phyloP scores from a whole-genome alignment of 2,113 vertebrate species.

The Lagopus muta region DNA sequence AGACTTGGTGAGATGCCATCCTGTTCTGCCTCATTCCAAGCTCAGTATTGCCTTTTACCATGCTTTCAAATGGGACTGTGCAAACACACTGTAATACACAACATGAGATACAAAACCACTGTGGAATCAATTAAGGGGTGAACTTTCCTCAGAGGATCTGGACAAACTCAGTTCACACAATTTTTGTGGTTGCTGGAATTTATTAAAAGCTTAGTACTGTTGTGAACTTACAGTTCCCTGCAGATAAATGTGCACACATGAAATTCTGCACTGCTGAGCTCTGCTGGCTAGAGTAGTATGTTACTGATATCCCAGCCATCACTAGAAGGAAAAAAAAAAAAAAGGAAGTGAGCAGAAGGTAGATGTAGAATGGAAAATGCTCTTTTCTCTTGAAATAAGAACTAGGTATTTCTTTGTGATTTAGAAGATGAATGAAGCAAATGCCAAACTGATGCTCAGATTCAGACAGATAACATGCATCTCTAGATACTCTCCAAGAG shows the following conservation, averaged over 20 bases:
- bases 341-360: accelerated
- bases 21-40: neutral
- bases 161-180: neutral
- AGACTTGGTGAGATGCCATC: neutral
- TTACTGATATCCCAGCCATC: neutral
- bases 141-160: neutral
- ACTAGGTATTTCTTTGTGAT: neutral
- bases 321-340: neutral
- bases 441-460: neutral
- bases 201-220: neutral
- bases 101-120: neutral
- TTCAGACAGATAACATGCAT: neutral
- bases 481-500: neutral
- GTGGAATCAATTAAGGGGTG: neutral
- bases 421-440: neutral
- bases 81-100: neutral
- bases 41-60: neutral
- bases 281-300: neutral
- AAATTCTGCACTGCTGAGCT: neutral
- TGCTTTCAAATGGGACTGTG: neutral
- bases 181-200: neutral
- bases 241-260: neutral
- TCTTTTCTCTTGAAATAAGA: neutral
- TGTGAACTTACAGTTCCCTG: neutral
- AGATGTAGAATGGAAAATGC: neutral